A percentile compares a stretch with the other conserved stretches of the same genome.
Conservation (phyloP, 1,140 invertebrate species). For the Eriosoma lanigerum region DNA sequence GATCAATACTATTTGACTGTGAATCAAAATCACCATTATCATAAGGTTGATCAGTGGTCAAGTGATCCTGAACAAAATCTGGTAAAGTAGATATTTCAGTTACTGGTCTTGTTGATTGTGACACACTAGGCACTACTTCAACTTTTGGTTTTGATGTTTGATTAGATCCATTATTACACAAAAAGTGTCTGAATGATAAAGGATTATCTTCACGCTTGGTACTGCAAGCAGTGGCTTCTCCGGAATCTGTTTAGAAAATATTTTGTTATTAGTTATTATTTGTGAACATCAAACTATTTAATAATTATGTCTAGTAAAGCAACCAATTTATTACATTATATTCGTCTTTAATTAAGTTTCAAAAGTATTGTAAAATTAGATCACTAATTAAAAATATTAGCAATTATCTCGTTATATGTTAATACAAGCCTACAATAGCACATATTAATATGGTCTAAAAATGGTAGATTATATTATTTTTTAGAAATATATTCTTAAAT, state of each 20-base stretch:
- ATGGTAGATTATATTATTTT: no score
- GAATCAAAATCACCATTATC: slow-evolving; percentile 46
- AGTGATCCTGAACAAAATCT: slow-evolving; percentile 66
- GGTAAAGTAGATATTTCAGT: slow-evolving; percentile 60
- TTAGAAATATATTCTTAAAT: no score
- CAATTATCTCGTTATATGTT: no score
- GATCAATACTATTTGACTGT: slow-evolving; percentile 33
- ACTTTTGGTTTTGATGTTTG: slow-evolving; percentile 47
- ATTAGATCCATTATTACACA: slow-evolving; percentile 62
- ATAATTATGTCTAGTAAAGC: no score
- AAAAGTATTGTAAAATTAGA: no score
- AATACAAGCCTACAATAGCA: no score
- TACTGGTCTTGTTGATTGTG: slow-evolving; percentile 38
- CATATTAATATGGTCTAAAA: no score
- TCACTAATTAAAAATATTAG: no score
- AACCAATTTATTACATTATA: no score
- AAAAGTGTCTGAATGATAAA: slow-evolving; percentile 80
- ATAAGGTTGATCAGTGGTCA: slow-evolving; percentile 61
- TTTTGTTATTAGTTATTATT: neutral
- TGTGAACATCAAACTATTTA: no score
- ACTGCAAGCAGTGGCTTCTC: slow-evolving; percentile 36
- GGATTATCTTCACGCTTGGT: slow-evolving; percentile 69
- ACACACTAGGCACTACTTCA: slow-evolving; percentile 48
- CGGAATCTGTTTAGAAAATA: slow-evolving; percentile 25
- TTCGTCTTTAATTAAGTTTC: no score